A percentile compares a stretch with the other conserved stretches of the same genome.
These are phyloP conservation scores for Schizopygopsis pylzovi DNA, from an alignment of 2,797 vertebrate species.

Conservation along the genomic window DNA sequence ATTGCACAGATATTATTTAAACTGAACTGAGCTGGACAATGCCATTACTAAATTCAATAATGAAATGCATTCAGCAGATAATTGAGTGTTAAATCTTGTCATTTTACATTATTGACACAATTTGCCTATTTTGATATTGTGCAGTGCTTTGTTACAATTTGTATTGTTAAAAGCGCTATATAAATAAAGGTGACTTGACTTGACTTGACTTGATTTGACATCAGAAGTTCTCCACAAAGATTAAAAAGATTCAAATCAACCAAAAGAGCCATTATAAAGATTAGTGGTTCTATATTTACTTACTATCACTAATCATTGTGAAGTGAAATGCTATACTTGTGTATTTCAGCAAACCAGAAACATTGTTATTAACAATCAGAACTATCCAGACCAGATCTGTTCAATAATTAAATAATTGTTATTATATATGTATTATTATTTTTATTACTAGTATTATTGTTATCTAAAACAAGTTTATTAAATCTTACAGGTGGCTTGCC, in stretches of 20 bases:
- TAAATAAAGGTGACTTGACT: too few species aligned
- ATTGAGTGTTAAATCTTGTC: too few species aligned
- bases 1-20: too few species aligned
- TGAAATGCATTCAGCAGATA: too few species aligned
- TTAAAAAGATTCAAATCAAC: not conserved
- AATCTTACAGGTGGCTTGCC: not conserved
- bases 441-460: not conserved
- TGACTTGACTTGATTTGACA: too few species aligned
- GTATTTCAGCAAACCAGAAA: not conserved
- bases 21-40: too few species aligned
- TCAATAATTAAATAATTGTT: not conserved
- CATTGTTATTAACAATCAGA: not conserved
- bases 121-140: too few species aligned
- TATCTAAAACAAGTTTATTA: not conserved
- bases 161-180: too few species aligned
- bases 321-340: not conserved
- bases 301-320: not conserved
- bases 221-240: not conserved
- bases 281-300: not conserved
- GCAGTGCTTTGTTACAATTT: too few species aligned
- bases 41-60: too few species aligned
- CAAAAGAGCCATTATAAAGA: not conserved
- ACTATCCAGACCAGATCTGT: not conserved
- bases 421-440: not conserved
- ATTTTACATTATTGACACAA: too few species aligned